These are phyloP conservation scores for Microchirus variegatus DNA, from an alignment of 2,797 vertebrate species.

Conservation along the genomic window DNA sequence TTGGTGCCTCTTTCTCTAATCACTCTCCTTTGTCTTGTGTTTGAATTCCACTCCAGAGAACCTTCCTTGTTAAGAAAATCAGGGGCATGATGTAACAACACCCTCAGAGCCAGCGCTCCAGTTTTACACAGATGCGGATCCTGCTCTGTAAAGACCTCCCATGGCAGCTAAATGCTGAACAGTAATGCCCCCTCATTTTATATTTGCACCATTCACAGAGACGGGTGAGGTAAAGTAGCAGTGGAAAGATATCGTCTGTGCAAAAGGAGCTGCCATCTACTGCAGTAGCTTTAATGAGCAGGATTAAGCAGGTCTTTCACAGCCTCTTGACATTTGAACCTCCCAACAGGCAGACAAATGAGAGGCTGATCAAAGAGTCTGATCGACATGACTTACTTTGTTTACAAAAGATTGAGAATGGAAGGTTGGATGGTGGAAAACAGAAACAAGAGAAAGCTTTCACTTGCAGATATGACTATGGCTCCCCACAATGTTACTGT, in stretches of 20 bases:
- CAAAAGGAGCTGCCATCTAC: not conserved
- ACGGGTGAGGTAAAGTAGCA: too few species aligned
- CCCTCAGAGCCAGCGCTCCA: not conserved
- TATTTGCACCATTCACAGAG: not conserved
- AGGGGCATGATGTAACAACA: not conserved
- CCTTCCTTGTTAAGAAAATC: not conserved
- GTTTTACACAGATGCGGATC: not conserved
- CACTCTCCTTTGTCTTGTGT: conserved; percentile 5
- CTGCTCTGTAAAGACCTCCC: not conserved
- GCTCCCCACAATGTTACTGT: conserved; percentile 21
- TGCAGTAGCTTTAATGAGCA: conserved; percentile 26
- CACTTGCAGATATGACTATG: conserved; percentile 27
- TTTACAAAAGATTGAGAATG: conserved; percentile 11
- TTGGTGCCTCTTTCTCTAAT: not conserved
- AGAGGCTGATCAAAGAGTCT: conserved; percentile 29
- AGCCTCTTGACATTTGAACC: conserved; percentile 27
- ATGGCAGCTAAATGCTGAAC: not conserved
- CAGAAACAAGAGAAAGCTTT: conserved; percentile 15
- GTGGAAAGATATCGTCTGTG: too few species aligned
- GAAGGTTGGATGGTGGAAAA: conserved; percentile 16
- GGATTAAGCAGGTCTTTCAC: conserved; percentile 2
- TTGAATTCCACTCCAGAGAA: conserved; percentile 1
- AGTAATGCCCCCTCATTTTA: not conserved
- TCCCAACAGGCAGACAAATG: not conserved
- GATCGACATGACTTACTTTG: conserved; percentile 33